A percentile compares a stretch with the other conserved stretches of the same genome.
Conservation (phyloP, 2,797 vertebrate genomes). For the Acropternis orthonyx region DNA sequence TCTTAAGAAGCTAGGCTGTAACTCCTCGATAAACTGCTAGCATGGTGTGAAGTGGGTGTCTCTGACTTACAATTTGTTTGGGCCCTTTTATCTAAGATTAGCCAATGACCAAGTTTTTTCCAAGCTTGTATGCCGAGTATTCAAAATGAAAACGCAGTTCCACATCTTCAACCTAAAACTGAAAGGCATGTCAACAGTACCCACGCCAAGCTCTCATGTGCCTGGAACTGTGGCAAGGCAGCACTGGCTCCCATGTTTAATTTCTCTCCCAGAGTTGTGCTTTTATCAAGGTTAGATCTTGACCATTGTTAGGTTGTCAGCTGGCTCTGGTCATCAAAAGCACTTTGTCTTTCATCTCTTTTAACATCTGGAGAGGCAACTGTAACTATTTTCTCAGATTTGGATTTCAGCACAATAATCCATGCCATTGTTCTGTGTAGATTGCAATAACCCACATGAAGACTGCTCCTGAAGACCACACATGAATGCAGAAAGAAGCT, state of each 20-base stretch:
- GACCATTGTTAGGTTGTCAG: neutral
- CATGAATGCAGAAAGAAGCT: neutral
- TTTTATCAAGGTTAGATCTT: neutral
- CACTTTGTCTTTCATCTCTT: constrained; percentile 21
- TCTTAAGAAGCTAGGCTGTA: neutral
- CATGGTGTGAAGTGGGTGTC: neutral
- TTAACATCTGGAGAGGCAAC: constrained; percentile 10
- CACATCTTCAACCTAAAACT: neutral
- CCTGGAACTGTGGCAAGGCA: neutral
- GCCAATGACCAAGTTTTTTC: neutral
- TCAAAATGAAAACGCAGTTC: neutral
- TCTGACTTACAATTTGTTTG: neutral
- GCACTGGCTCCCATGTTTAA: rapidly evolving
- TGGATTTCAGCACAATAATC: neutral
- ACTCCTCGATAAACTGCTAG: neutral
- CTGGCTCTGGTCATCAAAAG: constrained; percentile 16
- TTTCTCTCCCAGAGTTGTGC: neutral
- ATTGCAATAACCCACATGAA: constrained; percentile 30
- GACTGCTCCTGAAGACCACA: constrained; percentile 43
- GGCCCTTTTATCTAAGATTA: neutral
- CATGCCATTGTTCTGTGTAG: neutral
- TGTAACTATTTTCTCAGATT: neutral
- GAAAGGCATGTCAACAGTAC: neutral
- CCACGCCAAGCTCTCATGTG: neutral
- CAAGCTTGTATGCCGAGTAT: neutral